Base-by-base conservation (phyloP, 30 jellyfish, hydroid and myxozoan species). In the Aurelia aurita complex sp. Pacific region DNA sequence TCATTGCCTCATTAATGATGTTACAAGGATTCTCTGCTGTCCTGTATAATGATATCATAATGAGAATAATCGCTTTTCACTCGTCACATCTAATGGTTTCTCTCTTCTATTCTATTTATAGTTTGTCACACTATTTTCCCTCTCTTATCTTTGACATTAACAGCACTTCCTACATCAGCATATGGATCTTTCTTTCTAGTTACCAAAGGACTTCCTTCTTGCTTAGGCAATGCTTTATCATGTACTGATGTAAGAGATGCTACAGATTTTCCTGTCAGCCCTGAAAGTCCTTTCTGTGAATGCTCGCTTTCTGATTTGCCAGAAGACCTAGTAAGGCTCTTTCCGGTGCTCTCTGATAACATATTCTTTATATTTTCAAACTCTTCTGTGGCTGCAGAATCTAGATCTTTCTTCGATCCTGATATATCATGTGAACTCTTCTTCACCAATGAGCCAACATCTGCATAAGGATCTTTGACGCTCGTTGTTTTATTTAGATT, bases 131-230 rank as follows among this genome's bases (percentile, higher is more conserved):
- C 57, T 46, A 61, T 61, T 38, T 64, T 33, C 55, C 9, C 68
- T 50, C 43, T 46, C 36, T 64, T 32, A 9, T 76, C 95, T 76
- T 63, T 76, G 17, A 70, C 38, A 53, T 81, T 76, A 52, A 81
- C 89, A 3, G 90, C 97, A 55, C 92, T 79, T 29, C 97, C 97
- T 18, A 88, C 90, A 60, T 88, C 97, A 9, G 97, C 86, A 61
- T 88, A 88, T 10, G 97, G 97, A 57, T 88, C 90, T 67, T 73
- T 77, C 16, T 10, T 73, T 64, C 80, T 74, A 57, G 42, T 32
- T 40, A 63, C 73, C 34, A 50, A 75, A 69, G 59, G 52, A 14
- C 42, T 71, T 0, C 29, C 74, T 69, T n/a, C 17, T 18, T 63
- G 66, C 17, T 70, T 70, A 61, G 32, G 70, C 13, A n/a, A n/a